Evolutionary conservation across 1,140 invertebrate species (phyloP), one percentile per base, ranked within the genome.

Genomic region (Diorhabda elongata): DNA sequence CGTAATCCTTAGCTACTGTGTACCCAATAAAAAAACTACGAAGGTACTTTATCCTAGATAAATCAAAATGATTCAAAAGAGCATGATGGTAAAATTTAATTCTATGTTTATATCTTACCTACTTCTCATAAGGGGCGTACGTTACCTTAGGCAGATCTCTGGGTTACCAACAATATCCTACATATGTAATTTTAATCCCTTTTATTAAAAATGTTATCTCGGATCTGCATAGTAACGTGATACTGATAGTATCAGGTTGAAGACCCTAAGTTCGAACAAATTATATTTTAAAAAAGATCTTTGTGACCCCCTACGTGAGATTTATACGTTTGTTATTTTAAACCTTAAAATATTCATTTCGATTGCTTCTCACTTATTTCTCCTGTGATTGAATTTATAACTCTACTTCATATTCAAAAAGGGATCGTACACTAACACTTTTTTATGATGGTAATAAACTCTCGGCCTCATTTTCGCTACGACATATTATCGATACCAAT

Each of bases 41-140:
- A 65, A 65, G 64, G 47, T 44, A 65, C 64, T 44, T 58, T 59
- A 60, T 66, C 72, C 59, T 58, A 44, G 60, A 73, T 73, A 73
- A 73, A 77, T 77, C 76, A 72, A 77, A 77, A 76, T 77, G 71
- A 74, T 71, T 77, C 75, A 77, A 75, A 69, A 71, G 65, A 63
- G 68, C 69, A 71, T 74, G 71, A 76, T 74, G 70, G 68, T 67
- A 69, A 73, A 73, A 69, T 74, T 71, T 72, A 74, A 75, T 74
- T 76, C 74, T 67, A 59, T 74, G 72, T 74, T 74, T 76, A 73
- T 73, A 60, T 68, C n/a, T 68, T 73, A 74, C 70, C 73, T 70
- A 70, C 70, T 74, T 74, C 70, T 70, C 73, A 71, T 56, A 47
- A 74, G 70, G 73, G 73, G 73, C 69, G 67, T 68, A 68, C 63